Percentiles rank a stretch among this genome's conserved stretches.
Evolutionary conservation across 1,140 invertebrate species (phyloP).

Genomic region (Papilio polytes): DNA sequence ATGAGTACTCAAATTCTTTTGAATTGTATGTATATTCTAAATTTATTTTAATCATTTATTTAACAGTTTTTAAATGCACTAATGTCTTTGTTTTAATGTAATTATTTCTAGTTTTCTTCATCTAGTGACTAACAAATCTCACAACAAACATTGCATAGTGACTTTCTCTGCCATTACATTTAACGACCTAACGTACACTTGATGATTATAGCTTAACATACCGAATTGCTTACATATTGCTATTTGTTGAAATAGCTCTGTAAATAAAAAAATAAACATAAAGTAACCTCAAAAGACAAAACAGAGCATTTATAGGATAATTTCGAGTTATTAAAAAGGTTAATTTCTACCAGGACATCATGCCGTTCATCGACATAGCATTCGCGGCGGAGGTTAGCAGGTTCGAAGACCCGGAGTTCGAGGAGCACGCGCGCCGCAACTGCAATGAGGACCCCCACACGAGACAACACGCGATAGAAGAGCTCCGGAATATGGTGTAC

Average conservation of each 20-base stretch:
- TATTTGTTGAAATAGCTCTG: not conserved
- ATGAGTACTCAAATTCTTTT: no score
- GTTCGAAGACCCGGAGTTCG: conserved; percentile 74
- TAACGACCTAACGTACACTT: not conserved
- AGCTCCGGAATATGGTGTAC: conserved; percentile 87
- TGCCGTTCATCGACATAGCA: conserved; percentile 71
- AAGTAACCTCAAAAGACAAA: no score
- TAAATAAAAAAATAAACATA: no score
- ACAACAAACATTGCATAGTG: not conserved
- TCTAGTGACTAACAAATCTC: not conserved
- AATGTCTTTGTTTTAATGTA: not conserved
- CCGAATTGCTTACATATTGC: not conserved
- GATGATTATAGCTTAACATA: not conserved
- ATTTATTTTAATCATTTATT: no score
- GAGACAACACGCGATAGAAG: conserved; percentile 81
- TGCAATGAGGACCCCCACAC: conserved; percentile 84
- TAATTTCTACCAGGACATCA: conserved; percentile 41
- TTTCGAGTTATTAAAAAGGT: not conserved
- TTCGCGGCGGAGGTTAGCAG: conserved; percentile 72
- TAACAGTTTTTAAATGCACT: no score
- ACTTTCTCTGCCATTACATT: conserved; percentile 17
- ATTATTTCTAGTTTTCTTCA: not conserved
- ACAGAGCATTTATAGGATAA: no score
- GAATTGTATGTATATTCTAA: not conserved
- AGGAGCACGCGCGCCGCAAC: conserved; percentile 65